phyloP scores from a whole-genome alignment of 2,888 invertebrate genomes.

The Margaritifera margaritifera region DNA sequence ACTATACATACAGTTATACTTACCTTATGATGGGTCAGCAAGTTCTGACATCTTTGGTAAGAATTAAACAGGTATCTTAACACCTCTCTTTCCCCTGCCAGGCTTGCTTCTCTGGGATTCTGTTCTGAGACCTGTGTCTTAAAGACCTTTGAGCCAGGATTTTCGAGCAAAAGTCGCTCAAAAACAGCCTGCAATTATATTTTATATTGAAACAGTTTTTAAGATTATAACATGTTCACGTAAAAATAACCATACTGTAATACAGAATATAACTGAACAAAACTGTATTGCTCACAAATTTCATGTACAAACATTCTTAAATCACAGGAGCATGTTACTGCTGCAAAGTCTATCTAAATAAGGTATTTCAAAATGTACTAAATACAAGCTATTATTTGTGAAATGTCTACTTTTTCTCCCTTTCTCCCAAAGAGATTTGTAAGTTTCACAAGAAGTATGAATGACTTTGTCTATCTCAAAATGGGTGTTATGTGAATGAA shows the following conservation, averaged over 20 bases:
- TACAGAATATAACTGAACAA: too few relatives aligned
- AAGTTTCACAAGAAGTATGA: too few relatives aligned
- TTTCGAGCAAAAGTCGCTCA: slow-evolving; percentile 63
- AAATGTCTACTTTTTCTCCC: too few relatives aligned
- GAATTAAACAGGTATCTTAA: slow-evolving; percentile 63
- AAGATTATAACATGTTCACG: neutral
- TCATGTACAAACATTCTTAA: too few relatives aligned
- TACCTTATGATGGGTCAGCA: slow-evolving; percentile 21
- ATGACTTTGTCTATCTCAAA: too few relatives aligned
- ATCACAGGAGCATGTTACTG: too few relatives aligned
- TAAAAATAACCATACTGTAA: neutral
- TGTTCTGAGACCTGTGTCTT: slow-evolving; percentile 16
- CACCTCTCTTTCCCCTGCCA: slow-evolving; percentile 56
- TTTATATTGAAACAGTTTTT: neutral
- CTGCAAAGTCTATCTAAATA: too few relatives aligned
- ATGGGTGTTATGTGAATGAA: too few relatives aligned
- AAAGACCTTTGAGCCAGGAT: slow-evolving; percentile 43
- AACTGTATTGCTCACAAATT: too few relatives aligned
- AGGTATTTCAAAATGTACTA: too few relatives aligned
- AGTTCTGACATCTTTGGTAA: slow-evolving; percentile 38
- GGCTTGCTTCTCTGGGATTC: slow-evolving; percentile 33
- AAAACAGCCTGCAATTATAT: slow-evolving; percentile 60
- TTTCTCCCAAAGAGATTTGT: too few relatives aligned
- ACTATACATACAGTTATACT: neutral
- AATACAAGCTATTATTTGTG: too few relatives aligned